Evolutionary conservation across 2,888 invertebrate species (phyloP).

Genomic region (Schizaphis graminum): DNA sequence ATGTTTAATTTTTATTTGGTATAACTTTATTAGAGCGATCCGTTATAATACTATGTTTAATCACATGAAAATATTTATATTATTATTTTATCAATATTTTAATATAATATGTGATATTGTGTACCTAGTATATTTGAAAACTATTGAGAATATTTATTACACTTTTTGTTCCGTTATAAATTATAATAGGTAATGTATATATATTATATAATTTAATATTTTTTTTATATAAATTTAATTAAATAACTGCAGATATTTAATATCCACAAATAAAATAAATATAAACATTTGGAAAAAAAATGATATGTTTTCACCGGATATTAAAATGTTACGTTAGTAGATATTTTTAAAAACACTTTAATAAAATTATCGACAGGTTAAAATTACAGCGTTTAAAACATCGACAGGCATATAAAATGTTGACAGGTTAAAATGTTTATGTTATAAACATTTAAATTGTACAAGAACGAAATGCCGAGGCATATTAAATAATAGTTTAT

Average conservation of each 20-base stretch:
- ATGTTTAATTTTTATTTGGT: neutral
- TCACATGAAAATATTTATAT: neutral
- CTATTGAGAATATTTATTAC: neutral
- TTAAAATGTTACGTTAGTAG: neutral
- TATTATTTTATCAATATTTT: neutral
- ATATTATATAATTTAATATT: no score
- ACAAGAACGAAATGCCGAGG: neutral
- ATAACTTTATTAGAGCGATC: neutral
- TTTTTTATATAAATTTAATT: no score
- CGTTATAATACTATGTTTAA: neutral
- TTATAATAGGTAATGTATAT: neutral
- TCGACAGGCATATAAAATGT: neutral
- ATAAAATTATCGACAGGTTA: neutral
- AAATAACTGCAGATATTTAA: no score
- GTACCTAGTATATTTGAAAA: no score
- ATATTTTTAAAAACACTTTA: neutral
- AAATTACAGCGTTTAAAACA: neutral
- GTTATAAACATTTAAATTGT: neutral
- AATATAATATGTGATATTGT: neutral
- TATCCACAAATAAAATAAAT: neutral
- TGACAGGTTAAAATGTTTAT: neutral
- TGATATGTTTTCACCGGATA: neutral
- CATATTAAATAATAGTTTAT: neutral
- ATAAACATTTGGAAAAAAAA: neutral
- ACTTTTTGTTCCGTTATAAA: neutral